Evolutionary conservation across 2,888 invertebrate genomes (phyloP).

Genomic region (Drosophila yooni): DNA sequence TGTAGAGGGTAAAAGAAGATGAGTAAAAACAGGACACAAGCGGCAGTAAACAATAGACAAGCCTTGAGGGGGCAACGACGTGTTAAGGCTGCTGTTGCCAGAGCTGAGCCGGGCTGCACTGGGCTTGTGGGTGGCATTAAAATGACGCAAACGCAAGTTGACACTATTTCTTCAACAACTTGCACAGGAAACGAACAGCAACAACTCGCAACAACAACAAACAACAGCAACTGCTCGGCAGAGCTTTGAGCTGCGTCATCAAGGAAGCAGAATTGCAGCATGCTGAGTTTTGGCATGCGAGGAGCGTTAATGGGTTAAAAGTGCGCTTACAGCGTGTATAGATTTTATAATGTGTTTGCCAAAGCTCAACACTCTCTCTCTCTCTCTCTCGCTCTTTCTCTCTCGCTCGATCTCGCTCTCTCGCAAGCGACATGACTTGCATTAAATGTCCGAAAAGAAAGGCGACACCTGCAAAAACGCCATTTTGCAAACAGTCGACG

Average conservation of each 20-base stretch:
- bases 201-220: not conserved
- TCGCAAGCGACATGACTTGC: conserved; percentile 63
- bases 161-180: conserved; percentile 73
- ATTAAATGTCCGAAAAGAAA: conserved; percentile 65
- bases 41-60: conserved; percentile 72
- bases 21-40: conserved; percentile 28
- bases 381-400: not conserved
- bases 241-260: conserved; percentile 52
- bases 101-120: not conserved
- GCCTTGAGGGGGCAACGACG: conserved; percentile 47
- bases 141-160: conserved; percentile 75
- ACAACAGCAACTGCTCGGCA: conserved; percentile 14
- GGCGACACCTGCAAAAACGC: conserved; percentile 71
- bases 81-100: conserved; percentile 49
- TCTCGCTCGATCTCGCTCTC: not conserved
- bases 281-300: conserved; percentile 39
- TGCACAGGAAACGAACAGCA: conserved; percentile 31
- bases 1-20: conserved; percentile 6
- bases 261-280: conserved; percentile 47
- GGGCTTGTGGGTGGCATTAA: conserved; percentile 56
- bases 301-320: conserved; percentile 80
- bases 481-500: conserved; percentile 61
- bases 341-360: conserved; percentile 77
- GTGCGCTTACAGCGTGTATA: conserved; percentile 78
- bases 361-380: conserved; percentile 23